Percentiles rank a stretch among this genome's conserved stretches.
These are phyloP conservation scores for Holothuria glaberrima DNA, from an alignment of 35 echinoderm and acorn worm species.

Conservation along the genomic window DNA sequence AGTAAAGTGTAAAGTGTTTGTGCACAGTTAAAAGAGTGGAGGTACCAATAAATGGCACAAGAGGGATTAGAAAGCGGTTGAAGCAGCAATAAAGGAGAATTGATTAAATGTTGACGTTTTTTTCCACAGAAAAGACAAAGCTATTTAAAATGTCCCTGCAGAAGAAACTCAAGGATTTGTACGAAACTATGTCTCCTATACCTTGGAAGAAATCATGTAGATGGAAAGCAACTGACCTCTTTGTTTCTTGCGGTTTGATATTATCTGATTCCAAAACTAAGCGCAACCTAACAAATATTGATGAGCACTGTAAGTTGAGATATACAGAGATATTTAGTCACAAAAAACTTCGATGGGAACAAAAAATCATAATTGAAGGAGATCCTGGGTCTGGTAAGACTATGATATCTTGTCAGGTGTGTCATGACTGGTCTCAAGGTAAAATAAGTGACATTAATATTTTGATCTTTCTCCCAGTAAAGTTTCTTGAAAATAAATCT, in stretches of 20 bases:
- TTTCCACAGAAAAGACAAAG: not conserved
- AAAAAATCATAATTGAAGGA: not conserved
- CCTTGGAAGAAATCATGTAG: conserved; percentile 26
- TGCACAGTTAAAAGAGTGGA: too few species aligned
- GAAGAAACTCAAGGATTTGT: not conserved
- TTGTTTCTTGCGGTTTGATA: conserved; percentile 4
- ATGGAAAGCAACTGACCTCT: conserved; percentile 3
- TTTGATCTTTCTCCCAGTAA: not conserved
- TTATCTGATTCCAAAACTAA: not conserved
- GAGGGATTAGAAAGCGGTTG: too few species aligned
- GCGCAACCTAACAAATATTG: not conserved
- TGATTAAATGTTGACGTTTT: not conserved
- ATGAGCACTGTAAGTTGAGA: not conserved
- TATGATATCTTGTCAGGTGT: not conserved
- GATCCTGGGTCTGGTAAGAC: conserved; percentile 14
- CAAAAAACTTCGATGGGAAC: not conserved
- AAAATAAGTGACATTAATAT: not conserved
- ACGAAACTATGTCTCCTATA: conserved; percentile 13
- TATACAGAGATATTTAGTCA: conserved; percentile 12
- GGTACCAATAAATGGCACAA: too few species aligned
- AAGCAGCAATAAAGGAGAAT: too few species aligned
- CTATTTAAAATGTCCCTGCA: not conserved
- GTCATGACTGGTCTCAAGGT: not conserved
- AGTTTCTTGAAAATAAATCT: not conserved
- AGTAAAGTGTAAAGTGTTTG: too few species aligned